A percentile compares a stretch with the other conserved stretches of the same genome.
phyloP scores from a whole-genome alignment of 2,113 vertebrate genomes.

The Xenopus borealis region DNA sequence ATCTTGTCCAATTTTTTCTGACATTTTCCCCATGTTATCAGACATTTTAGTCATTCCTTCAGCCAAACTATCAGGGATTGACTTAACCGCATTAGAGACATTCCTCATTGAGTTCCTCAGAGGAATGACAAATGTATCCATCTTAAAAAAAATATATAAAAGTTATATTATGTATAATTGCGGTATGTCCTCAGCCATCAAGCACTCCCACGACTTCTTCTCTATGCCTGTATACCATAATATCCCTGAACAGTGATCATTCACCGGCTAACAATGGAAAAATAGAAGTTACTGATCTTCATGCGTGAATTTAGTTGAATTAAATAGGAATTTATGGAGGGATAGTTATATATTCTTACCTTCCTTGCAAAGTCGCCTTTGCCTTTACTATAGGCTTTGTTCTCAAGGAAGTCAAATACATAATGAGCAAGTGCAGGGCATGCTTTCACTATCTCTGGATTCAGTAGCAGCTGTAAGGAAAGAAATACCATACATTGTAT shows the following conservation, averaged over 20 bases:
- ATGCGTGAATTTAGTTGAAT: too few species aligned
- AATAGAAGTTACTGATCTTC: too few species aligned
- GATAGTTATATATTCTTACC: constrained; percentile 60
- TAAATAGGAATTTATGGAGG: too few species aligned
- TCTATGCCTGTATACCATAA: too few species aligned
- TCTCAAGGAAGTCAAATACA: constrained; percentile 92
- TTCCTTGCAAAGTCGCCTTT: constrained; percentile 98
- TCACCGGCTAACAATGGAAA: too few species aligned
- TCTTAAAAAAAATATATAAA: constrained; percentile 69
- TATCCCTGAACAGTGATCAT: too few species aligned
- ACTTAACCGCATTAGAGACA: constrained; percentile 94
- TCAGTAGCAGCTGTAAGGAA: constrained; percentile 78
- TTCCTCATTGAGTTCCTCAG: constrained; percentile 98
- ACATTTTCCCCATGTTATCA: constrained; percentile 98
- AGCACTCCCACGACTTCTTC: too few species aligned
- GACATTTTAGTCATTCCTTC: constrained; percentile 98
- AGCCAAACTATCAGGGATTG: constrained; percentile 93
- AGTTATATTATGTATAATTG: too few species aligned
- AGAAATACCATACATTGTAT: neutral
- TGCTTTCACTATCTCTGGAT: constrained; percentile 92
- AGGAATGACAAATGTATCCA: constrained; percentile 98
- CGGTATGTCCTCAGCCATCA: too few species aligned
- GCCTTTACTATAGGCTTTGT: constrained; percentile 96
- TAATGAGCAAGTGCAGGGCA: constrained; percentile 82
- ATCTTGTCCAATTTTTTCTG: constrained; percentile 93